phyloP scores from a whole-genome alignment of 2,888 invertebrate genomes.

The Anorthoa munda region DNA sequence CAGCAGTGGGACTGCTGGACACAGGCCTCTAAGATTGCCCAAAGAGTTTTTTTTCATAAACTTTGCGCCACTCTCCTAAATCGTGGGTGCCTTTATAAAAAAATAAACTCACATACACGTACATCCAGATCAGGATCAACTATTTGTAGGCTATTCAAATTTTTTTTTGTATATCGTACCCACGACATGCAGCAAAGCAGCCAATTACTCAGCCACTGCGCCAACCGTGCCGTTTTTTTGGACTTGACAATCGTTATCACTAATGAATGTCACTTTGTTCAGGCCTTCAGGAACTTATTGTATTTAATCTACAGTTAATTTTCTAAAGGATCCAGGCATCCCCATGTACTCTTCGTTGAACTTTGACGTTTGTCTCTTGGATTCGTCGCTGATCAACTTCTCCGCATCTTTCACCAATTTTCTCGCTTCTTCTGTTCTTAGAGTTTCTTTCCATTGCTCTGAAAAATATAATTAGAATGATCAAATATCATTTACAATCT shows the following conservation, averaged over 20 bases:
- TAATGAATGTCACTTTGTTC: not conserved
- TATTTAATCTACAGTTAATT: conserved; percentile 82
- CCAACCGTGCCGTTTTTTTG: not conserved
- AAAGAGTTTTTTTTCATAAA: too few species aligned
- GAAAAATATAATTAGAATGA: not conserved
- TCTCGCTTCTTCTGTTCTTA: conserved; percentile 76
- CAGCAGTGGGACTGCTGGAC: too few species aligned
- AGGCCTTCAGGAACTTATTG: not conserved
- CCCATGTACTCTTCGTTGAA: conserved; percentile 86
- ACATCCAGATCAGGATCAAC: too few species aligned
- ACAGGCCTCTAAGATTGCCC: too few species aligned
- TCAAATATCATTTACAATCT: too few species aligned
- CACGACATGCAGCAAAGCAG: too few species aligned
- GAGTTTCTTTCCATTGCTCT: conserved; percentile 82
- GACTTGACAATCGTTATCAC: not conserved
- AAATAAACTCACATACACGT: too few species aligned
- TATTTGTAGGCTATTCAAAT: too few species aligned
- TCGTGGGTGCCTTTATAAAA: too few species aligned
- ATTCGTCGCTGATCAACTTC: conserved; percentile 80
- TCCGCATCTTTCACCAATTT: conserved; percentile 75
- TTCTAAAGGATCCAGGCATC: conserved; percentile 87
- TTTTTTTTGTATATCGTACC: too few species aligned
- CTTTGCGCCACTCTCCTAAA: too few species aligned
- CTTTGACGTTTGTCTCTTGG: conserved; percentile 76
- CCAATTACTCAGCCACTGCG: too few species aligned